These are phyloP conservation scores for Lucinisca nassula DNA, from an alignment of 2,888 invertebrate species.

Conservation along the genomic window DNA sequence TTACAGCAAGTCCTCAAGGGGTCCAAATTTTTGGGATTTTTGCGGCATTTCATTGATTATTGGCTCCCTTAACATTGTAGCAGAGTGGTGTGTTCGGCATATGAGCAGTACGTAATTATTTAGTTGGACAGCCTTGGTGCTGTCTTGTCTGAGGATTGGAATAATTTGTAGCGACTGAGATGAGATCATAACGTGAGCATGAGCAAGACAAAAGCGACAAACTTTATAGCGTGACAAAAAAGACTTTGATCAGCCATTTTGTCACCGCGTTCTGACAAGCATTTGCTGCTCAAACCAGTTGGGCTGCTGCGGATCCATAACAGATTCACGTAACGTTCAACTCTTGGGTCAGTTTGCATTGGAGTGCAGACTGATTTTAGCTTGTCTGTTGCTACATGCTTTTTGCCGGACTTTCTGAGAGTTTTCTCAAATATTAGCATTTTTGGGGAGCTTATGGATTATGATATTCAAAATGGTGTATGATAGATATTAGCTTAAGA, in stretches of 20 bases:
- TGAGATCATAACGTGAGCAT: conserved; percentile 68
- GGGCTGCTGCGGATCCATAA: too few relatives aligned
- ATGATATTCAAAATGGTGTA: conserved; percentile 19
- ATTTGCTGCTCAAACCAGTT: too few relatives aligned
- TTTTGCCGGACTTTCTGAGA: not conserved
- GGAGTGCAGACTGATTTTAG: too few relatives aligned
- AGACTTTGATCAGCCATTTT: too few relatives aligned
- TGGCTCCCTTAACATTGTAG: conserved; percentile 56
- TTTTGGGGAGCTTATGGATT: conserved; percentile 11
- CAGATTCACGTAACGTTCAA: too few relatives aligned
- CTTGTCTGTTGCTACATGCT: too few relatives aligned
- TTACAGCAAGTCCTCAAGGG: too few relatives aligned
- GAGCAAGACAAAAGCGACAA: too few relatives aligned
- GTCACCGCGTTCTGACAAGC: too few relatives aligned
- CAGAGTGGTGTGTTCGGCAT: conserved; percentile 56
- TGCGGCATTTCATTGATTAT: conserved; percentile 63
- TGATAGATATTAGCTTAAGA: not conserved
- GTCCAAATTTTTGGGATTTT: too few relatives aligned
- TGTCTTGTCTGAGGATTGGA: conserved; percentile 63
- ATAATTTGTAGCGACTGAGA: conserved; percentile 63
- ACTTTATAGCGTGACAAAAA: too few relatives aligned
- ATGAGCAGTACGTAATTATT: conserved; percentile 67
- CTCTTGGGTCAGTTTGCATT: too few relatives aligned
- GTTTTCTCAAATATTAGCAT: not conserved
- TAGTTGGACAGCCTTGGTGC: conserved; percentile 63